A percentile compares a stretch with the other conserved stretches of the same genome.
Conservation (phyloP, 2,888 invertebrate species). For the Choristoneura rosaceana region DNA sequence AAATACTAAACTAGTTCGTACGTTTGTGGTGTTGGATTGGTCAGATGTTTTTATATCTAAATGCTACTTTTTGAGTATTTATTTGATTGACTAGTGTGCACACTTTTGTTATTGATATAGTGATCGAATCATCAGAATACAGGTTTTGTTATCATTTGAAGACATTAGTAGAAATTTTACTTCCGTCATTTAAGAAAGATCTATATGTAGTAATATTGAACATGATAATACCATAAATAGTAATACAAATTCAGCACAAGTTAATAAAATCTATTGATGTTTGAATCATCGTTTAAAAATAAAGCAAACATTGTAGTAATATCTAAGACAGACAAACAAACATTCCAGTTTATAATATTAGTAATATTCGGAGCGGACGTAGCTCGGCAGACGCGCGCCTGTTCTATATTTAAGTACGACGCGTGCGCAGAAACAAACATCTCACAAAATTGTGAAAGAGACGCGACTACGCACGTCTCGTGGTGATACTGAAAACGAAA, state of each 20-base stretch:
- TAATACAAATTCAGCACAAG: not conserved
- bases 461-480: constrained; percentile 67
- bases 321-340: constrained; percentile 39
- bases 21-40: constrained; percentile 1
- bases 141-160: not conserved
- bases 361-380: constrained; percentile 70
- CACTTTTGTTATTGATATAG: not conserved
- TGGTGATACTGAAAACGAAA: constrained; percentile 36
- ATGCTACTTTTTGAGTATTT: not conserved
- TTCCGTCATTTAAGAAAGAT: no score
- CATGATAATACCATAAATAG: not conserved
- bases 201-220: not conserved
- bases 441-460: constrained; percentile 72
- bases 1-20: constrained; percentile 49
- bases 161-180: not conserved
- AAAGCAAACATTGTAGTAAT: constrained; percentile 33
- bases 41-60: not conserved
- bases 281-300: constrained; percentile 12
- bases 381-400: constrained; percentile 66
- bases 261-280: constrained; percentile 22
- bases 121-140: not conserved
- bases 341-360: constrained; percentile 41
- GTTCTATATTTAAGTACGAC: constrained; percentile 74
- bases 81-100: not conserved
- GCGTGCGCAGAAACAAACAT: constrained; percentile 77